phyloP scores from a whole-genome alignment of 2,888 invertebrate species.

The Polyommatus iphigenia region DNA sequence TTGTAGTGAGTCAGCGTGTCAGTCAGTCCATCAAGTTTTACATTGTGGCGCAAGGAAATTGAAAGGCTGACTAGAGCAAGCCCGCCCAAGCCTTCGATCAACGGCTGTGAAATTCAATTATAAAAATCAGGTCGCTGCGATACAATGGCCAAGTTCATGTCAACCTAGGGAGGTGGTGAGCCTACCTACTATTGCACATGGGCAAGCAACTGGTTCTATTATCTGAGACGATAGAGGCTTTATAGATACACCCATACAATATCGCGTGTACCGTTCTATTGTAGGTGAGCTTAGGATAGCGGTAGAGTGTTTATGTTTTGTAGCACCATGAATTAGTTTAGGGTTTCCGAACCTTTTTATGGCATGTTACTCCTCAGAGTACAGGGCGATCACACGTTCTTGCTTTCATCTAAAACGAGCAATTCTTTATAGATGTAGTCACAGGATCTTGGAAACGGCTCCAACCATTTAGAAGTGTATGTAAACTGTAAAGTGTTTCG shows the following conservation, averaged over 20 bases:
- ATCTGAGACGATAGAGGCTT: constrained; percentile 18
- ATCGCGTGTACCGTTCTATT: constrained; percentile 3
- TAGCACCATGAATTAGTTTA: background rate
- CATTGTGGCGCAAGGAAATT: constrained; percentile 59
- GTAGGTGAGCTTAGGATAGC: background rate
- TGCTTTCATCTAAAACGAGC: too few relatives aligned
- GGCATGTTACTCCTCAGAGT: too few relatives aligned
- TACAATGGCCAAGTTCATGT: constrained; percentile 44
- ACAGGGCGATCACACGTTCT: too few relatives aligned
- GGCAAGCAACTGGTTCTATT: constrained; percentile 19
- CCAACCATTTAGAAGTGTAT: too few relatives aligned
- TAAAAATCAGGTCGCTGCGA: constrained; percentile 59
- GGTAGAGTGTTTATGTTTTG: too few relatives aligned
- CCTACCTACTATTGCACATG: constrained; percentile 18
- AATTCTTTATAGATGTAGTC: too few relatives aligned
- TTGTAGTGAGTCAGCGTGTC: constrained; percentile 71
- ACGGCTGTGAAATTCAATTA: constrained; percentile 73
- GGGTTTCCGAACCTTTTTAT: too few relatives aligned
- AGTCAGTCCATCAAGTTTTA: constrained; percentile 64
- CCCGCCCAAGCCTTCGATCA: constrained; percentile 73
- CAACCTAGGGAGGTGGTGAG: constrained; percentile 18
- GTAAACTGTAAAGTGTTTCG: too few relatives aligned
- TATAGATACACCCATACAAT: constrained; percentile 21
- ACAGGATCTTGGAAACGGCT: too few relatives aligned
- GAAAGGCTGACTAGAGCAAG: constrained; percentile 63